A percentile compares a stretch with the other conserved stretches of the same genome.
phyloP scores from a whole-genome alignment of 2,888 invertebrate genomes.

The Pediacus dermestoides region DNA sequence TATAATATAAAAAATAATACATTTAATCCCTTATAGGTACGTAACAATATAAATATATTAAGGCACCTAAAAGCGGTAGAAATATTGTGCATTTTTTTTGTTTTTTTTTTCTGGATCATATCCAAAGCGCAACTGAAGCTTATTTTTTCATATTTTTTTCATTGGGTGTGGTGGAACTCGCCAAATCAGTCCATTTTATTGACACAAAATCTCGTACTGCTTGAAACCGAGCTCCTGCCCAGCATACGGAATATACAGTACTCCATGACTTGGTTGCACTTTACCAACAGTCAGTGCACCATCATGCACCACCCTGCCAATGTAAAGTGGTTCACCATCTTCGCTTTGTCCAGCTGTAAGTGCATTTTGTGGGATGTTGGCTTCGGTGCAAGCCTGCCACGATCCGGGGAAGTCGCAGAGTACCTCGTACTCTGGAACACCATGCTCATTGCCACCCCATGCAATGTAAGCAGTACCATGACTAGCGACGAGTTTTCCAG shows the following conservation, averaged over 20 bases:
- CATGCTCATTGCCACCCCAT: conserved; percentile 74
- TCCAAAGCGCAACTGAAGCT: too few relatives aligned
- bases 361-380: conserved; percentile 68
- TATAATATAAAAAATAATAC: too few relatives aligned
- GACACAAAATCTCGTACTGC: conserved; percentile 72
- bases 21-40: too few relatives aligned
- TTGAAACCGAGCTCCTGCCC: conserved; percentile 75
- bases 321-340: conserved; percentile 74
- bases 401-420: conserved; percentile 46
- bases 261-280: conserved; percentile 77
- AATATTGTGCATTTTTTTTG: too few relatives aligned
- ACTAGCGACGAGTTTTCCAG: conserved; percentile 73
- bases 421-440: conserved; percentile 63
- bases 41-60: too few relatives aligned
- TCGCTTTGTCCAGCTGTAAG: conserved; percentile 67
- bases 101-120: too few relatives aligned
- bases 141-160: too few relatives aligned
- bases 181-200: conserved; percentile 7
- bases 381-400: conserved; percentile 48
- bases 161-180: too few relatives aligned
- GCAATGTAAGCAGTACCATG: conserved; percentile 65
- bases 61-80: too few relatives aligned
- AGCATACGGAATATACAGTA: conserved; percentile 79
- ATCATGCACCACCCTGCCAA: conserved; percentile 75
- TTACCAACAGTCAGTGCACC: conserved; percentile 76